Conservation (phyloP, 2,797 vertebrate species). For the Lacerta agilis region DNA sequence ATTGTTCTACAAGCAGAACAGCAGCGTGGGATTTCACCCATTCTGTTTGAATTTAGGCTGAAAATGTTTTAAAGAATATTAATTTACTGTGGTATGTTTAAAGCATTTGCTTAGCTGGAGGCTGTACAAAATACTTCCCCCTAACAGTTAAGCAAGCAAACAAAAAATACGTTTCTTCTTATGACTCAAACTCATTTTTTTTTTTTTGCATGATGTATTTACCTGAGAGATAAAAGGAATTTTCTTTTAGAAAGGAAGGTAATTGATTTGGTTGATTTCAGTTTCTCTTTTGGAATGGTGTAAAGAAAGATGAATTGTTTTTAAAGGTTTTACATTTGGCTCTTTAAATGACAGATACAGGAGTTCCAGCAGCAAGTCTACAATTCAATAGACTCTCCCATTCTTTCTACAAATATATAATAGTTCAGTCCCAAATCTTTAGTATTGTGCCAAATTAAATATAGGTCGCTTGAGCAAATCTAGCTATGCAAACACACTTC, state of each 20-base stretch:
- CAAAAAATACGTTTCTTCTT: conserved; percentile 41
- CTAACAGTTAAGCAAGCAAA: conserved; percentile 32
- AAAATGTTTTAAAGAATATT: conserved; percentile 52
- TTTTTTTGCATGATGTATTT: conserved; percentile 27
- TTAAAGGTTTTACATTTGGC: conserved; percentile 42
- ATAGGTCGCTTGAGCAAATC: conserved; percentile 44
- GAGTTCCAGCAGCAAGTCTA: conserved; percentile 42
- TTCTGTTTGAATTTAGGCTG: conserved; percentile 48
- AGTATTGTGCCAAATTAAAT: conserved; percentile 67
- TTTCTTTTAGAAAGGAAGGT: conserved; percentile 34
- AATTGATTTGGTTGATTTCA: conserved; percentile 45
- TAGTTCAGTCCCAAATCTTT: conserved; percentile 61
- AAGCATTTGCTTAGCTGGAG: conserved; percentile 51
- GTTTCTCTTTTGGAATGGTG: conserved; percentile 20
- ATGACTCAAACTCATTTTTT: conserved; percentile 2
- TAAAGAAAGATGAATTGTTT: conserved; percentile 37
- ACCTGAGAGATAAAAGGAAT: conserved; percentile 44
- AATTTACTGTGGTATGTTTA: conserved; percentile 31
- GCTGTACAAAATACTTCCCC: conserved; percentile 35
- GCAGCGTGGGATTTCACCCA: not conserved
- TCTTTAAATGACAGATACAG: conserved; percentile 61
- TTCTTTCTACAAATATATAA: conserved; percentile 52
- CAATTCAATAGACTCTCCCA: conserved; percentile 41
- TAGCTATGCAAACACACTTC: conserved; percentile 38
- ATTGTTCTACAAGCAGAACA: not conserved